Percentiles rank a stretch among this genome's conserved stretches.
phyloP scores from a whole-genome alignment of 92 coral and sea anemone species.

The Porites divaricata region DNA sequence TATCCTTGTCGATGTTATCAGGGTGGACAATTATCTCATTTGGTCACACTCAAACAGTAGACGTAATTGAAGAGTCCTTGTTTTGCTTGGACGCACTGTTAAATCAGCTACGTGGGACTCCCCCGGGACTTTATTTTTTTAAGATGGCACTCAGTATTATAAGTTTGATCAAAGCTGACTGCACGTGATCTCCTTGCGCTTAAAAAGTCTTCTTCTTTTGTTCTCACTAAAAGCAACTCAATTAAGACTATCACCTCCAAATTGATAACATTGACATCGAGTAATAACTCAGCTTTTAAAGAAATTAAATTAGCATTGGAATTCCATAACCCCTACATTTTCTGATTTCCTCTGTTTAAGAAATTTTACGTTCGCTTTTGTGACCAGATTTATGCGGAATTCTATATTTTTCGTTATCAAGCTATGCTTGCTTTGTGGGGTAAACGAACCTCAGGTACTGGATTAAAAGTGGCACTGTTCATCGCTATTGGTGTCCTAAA shows the following conservation, averaged over 20 bases:
- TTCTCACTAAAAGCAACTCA: not conserved
- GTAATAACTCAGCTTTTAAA: not conserved
- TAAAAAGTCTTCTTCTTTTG: not conserved
- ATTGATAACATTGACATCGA: not conserved
- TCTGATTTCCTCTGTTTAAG: not conserved
- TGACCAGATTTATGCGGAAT: too few species aligned
- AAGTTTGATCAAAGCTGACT: too few species aligned
- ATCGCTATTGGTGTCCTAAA: not conserved
- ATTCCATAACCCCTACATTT: not conserved
- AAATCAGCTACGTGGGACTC: too few species aligned
- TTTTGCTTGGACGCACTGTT: too few species aligned
- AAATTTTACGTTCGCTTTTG: not conserved
- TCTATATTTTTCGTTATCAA: too few species aligned
- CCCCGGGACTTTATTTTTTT: not conserved
- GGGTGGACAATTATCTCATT: too few species aligned
- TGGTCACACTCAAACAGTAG: too few species aligned
- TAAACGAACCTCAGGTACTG: not conserved
- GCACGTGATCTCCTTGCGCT: not conserved
- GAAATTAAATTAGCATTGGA: not conserved
- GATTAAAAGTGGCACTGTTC: not conserved
- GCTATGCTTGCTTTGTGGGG: not conserved
- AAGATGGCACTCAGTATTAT: too few species aligned
- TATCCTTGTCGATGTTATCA: too few species aligned
- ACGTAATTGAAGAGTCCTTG: too few species aligned
- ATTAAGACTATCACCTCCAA: not conserved